A percentile compares a stretch with the other conserved stretches of the same genome.
phyloP scores from a whole-genome alignment of 1,140 invertebrate species.

The Ostrea denselamellosa region DNA sequence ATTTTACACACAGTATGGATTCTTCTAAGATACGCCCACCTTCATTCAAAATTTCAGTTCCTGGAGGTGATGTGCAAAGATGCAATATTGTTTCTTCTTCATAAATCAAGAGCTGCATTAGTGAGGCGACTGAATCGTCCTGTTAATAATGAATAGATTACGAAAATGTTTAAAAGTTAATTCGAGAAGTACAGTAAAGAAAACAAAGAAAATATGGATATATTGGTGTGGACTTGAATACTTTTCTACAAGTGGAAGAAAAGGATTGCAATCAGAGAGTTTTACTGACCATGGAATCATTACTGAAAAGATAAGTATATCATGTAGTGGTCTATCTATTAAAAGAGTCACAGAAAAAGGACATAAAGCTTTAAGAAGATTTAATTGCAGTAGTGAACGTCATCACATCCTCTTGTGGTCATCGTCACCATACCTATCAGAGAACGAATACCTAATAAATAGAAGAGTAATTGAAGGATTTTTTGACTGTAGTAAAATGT shows the following conservation, averaged over 20 bases:
- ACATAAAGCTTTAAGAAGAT: conserved; percentile 38
- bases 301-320: neutral
- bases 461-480: conserved; percentile 16
- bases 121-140: conserved; percentile 27
- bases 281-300: conserved; percentile 37
- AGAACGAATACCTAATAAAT: conserved; percentile 49
- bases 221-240: neutral
- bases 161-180: conserved; percentile 5
- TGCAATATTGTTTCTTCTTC: neutral
- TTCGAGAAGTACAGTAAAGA: conserved; percentile 16
- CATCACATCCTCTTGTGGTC: conserved; percentile 47
- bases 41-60: conserved; percentile 43
- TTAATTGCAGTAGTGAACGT: conserved; percentile 39
- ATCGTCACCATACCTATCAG: conserved; percentile 50
- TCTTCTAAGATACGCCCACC: conserved; percentile 38
- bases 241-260: conserved; percentile 36
- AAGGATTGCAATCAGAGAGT: conserved; percentile 28
- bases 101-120: conserved; percentile 2
- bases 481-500: conserved; percentile 44
- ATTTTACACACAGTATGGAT: neutral
- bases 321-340: neutral
- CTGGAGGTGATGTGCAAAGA: conserved; percentile 21
- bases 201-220: neutral
- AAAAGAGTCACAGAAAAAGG: conserved; percentile 35
- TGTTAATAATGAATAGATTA: conserved; percentile 25